Conservation (phyloP, 2,113 vertebrate genomes). For the Tetrao urogallus region DNA sequence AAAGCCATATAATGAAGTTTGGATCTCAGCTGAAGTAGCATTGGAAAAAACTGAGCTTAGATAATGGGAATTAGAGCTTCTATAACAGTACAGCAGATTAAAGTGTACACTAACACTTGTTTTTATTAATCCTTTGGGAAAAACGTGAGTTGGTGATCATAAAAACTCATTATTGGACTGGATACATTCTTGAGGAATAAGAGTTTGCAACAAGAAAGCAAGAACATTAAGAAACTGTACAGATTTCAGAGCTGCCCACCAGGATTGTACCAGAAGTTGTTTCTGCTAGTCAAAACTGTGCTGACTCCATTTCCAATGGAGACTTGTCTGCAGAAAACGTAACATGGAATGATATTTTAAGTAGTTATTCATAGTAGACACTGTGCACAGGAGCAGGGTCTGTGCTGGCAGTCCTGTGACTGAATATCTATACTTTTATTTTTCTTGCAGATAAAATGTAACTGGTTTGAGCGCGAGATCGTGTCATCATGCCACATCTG, state of each 20-base stretch:
- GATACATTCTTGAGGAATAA: conserved; percentile 86
- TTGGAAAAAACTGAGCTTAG: background rate
- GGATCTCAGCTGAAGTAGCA: background rate
- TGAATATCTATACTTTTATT: background rate
- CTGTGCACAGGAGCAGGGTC: background rate
- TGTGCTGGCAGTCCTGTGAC: background rate
- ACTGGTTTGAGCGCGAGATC: background rate
- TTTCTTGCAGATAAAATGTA: background rate
- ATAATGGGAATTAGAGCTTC: background rate
- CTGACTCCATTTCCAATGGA: conserved; percentile 73
- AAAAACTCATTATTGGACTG: conserved; percentile 81
- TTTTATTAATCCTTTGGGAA: background rate
- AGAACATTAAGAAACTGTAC: conserved; percentile 15
- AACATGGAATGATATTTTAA: background rate
- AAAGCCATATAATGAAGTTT: background rate
- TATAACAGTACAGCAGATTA: background rate
- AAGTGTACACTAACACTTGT: background rate
- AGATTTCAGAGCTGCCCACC: conserved; percentile 79
- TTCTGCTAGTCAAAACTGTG: conserved; percentile 83
- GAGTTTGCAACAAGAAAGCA: conserved; percentile 40
- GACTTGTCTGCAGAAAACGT: conserved; percentile 80
- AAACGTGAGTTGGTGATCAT: background rate
- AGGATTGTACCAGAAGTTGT: conserved; percentile 76
- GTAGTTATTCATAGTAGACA: background rate
- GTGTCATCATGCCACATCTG: background rate